These are phyloP conservation scores for Schizopygopsis malacanthus DNA, from an alignment of 2,797 vertebrate species.

Conservation along the genomic window DNA sequence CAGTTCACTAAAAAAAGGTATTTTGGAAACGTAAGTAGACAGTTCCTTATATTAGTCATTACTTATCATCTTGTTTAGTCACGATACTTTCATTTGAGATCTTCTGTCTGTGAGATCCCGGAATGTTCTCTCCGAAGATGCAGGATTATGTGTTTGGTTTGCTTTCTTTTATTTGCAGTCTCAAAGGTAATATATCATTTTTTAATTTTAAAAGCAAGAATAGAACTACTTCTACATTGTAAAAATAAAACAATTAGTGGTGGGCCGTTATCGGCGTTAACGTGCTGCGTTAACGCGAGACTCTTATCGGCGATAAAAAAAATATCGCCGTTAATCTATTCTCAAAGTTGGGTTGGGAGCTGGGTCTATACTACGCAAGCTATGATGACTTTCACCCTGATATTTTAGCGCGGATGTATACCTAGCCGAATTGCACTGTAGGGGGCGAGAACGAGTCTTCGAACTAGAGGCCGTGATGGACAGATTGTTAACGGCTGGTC, in stretches of 20 bases:
- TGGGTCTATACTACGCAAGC: no score
- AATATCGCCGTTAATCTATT: no score
- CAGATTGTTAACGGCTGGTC: no score
- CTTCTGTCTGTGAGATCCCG: background rate
- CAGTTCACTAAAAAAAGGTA: background rate
- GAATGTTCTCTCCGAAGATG: background rate
- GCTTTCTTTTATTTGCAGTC: background rate
- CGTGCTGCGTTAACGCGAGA: no score
- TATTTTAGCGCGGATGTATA: no score
- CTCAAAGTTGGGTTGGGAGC: no score
- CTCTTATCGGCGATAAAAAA: no score
- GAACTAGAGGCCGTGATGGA: no score
- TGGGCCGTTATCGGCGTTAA: no score
- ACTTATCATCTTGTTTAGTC: background rate
- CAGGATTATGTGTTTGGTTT: background rate
- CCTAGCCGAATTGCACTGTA: no score
- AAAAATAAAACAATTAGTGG: background rate
- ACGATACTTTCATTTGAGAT: background rate
- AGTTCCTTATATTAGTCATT: constrained; percentile 25
- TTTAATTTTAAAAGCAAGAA: background rate
- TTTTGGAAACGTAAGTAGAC: background rate
- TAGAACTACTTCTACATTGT: background rate
- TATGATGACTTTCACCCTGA: no score
- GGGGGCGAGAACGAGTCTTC: no score
- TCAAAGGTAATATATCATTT: background rate